phyloP scores from a whole-genome alignment of 2,797 vertebrate genomes.

The Myotis myotis region DNA sequence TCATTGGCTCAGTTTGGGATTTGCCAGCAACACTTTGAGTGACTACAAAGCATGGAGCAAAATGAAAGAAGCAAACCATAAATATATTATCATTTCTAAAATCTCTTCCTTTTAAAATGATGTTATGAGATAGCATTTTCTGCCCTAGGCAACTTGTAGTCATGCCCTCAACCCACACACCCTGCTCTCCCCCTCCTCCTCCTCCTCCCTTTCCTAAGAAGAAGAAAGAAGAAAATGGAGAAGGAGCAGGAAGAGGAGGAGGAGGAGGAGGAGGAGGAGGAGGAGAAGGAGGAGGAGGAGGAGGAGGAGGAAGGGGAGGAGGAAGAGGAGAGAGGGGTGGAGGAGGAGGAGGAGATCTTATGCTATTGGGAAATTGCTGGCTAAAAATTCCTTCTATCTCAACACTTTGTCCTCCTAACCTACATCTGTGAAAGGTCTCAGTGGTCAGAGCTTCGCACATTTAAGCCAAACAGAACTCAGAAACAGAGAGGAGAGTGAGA shows the following conservation, averaged over 20 bases:
- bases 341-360: neutral
- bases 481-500: neutral
- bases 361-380: neutral
- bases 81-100: neutral
- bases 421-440: neutral
- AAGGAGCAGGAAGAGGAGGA: neutral
- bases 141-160: neutral
- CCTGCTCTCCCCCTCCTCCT: neutral
- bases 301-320: too few relatives aligned
- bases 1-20: neutral
- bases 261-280: neutral
- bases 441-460: neutral
- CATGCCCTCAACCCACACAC: neutral
- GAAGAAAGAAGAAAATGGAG: neutral
- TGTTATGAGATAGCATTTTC: neutral
- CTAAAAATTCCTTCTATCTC: slow-evolving; percentile 3
- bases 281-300: too few relatives aligned
- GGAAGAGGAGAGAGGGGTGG: too few relatives aligned
- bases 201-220: neutral
- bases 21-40: neutral
- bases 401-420: slow-evolving; percentile 17
- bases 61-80: neutral
- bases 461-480: slow-evolving; percentile 19
- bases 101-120: neutral
- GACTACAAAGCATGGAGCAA: neutral